phyloP scores from a whole-genome alignment of 2,888 invertebrate genomes.

The Drosophila mercatorum region DNA sequence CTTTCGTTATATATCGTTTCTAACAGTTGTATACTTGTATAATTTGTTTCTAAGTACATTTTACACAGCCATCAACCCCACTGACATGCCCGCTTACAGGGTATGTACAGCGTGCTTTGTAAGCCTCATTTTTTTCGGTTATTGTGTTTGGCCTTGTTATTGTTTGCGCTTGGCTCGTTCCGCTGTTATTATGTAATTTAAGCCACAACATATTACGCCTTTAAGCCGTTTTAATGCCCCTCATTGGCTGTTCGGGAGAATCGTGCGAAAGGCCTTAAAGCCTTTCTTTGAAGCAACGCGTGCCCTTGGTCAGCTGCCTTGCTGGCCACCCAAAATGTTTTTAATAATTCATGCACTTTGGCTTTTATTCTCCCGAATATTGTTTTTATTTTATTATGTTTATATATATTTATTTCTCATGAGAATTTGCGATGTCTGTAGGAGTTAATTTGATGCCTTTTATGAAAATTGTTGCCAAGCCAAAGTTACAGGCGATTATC shows the following conservation, averaged over 20 bases:
- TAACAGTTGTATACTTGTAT: no score
- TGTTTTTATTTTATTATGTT: conserved; percentile 4
- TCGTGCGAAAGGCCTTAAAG: conserved; percentile 60
- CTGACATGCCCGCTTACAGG: background rate
- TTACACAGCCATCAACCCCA: background rate
- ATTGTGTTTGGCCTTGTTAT: conserved; percentile 57
- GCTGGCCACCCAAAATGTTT: conserved; percentile 23
- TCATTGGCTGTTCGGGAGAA: conserved; percentile 60
- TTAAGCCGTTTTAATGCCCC: conserved; percentile 75
- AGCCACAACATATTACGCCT: conserved; percentile 75
- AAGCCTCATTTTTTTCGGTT: conserved; percentile 38
- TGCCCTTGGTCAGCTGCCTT: conserved; percentile 35
- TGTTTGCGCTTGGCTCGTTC: conserved; percentile 38
- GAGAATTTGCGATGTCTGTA: conserved; percentile 48
- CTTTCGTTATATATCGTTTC: no score
- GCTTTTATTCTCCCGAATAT: conserved; percentile 15
- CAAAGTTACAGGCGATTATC: conserved; percentile 56
- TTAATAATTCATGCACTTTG: conserved; percentile 53
- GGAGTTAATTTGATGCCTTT: conserved; percentile 10
- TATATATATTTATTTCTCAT: conserved; percentile 38
- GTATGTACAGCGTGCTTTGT: conserved; percentile 42
- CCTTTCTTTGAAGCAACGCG: conserved; percentile 45
- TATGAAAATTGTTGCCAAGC: conserved; percentile 21
- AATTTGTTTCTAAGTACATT: no score
- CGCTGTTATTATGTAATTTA: conserved; percentile 67